Conservation (phyloP, 1,140 invertebrate species). For the Littorina saxatilis region DNA sequence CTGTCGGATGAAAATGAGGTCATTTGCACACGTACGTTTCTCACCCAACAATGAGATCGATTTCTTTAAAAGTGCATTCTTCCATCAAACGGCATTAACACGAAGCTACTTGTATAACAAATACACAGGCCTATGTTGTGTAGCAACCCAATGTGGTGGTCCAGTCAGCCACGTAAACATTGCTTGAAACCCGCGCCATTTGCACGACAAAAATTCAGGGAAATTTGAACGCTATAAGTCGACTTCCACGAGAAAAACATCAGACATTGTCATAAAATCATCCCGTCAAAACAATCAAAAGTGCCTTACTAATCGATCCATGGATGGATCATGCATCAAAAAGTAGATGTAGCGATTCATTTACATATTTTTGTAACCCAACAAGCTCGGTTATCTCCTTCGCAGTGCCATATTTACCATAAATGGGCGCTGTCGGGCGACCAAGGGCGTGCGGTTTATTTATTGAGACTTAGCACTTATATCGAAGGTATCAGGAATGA, state of each 20-base stretch:
- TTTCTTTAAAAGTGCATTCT: no score
- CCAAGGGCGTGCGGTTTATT: conserved; percentile 35
- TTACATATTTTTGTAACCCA: conserved; percentile 41
- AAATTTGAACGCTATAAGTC: conserved; percentile 66
- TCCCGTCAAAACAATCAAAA: background rate
- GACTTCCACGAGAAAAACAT: conserved; percentile 13
- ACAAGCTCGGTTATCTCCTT: conserved; percentile 39
- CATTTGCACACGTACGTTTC: no score
- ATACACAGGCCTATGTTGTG: no score
- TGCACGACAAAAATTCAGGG: conserved; percentile 65
- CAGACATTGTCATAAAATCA: background rate
- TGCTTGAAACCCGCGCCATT: conserved; percentile 59
- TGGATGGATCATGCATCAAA: background rate
- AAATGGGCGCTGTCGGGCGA: conserved; percentile 38
- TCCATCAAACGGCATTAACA: no score
- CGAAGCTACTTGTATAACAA: no score
- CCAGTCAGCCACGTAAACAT: conserved; percentile 40
- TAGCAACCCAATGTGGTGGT: background rate
- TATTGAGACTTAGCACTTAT: conserved; percentile 17
- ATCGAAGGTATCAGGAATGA: conserved; percentile 20
- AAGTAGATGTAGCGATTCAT: conserved; percentile 18
- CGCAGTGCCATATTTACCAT: conserved; percentile 49
- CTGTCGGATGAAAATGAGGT: no score
- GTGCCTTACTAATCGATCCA: background rate
- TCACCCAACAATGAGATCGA: no score